These are phyloP conservation scores for Clarias magur DNA, from an alignment of 2,113 vertebrate species.

Conservation along the genomic window DNA sequence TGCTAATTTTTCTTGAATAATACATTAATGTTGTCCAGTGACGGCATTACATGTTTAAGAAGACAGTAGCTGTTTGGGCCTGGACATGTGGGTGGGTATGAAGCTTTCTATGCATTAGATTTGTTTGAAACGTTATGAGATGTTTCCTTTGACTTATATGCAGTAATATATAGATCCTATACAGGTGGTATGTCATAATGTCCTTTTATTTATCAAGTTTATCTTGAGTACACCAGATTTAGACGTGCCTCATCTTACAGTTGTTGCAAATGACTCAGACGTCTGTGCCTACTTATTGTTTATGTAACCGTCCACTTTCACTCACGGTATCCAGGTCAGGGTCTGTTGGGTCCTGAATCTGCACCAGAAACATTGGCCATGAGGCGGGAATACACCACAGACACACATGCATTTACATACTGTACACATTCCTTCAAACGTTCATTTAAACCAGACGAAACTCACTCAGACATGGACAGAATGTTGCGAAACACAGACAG, in stretches of 20 bases:
- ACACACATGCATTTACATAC: neutral
- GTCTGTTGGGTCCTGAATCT: neutral
- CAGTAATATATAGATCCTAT: neutral
- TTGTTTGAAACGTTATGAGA: neutral
- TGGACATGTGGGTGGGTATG: neutral
- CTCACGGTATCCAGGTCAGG: neutral
- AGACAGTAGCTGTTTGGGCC: neutral
- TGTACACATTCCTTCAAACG: neutral
- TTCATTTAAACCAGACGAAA: neutral
- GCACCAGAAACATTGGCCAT: neutral
- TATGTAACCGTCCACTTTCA: conserved; percentile 3
- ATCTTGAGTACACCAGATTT: neutral
- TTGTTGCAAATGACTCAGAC: conserved; percentile 3
- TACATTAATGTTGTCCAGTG: neutral
- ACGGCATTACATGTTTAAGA: neutral
- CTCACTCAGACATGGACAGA: neutral
- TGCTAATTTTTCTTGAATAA: neutral
- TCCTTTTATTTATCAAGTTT: neutral
- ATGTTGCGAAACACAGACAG: neutral
- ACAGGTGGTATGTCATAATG: neutral
- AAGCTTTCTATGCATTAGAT: neutral
- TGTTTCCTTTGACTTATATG: neutral
- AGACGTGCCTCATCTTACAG: neutral
- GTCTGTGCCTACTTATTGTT: neutral
- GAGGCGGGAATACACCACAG: neutral